Evolutionary conservation across 2,888 invertebrate species (phyloP).

Genomic region (Galerucella nymphaeae): DNA sequence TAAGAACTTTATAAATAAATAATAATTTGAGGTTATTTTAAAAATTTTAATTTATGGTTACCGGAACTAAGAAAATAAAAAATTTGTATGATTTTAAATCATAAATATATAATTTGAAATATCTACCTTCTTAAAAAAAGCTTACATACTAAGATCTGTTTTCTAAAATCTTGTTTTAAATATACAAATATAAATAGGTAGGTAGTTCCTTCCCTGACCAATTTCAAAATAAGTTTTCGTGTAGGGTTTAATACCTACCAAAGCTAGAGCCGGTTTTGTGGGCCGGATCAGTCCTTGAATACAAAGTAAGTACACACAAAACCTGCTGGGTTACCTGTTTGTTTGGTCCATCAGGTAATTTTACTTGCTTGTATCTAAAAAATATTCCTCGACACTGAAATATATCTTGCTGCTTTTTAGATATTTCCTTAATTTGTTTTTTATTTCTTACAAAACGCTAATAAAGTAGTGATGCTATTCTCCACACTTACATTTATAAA

Average conservation of each 20-base stretch:
- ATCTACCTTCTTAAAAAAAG: no score
- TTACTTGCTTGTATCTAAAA: not conserved
- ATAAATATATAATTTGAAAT: no score
- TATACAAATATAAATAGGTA: not conserved
- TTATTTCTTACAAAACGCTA: no score
- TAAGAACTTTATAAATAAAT: no score
- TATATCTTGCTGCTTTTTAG: not conserved
- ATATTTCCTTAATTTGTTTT: not conserved
- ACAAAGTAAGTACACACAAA: slow-evolving; percentile 35
- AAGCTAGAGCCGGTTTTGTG: slow-evolving; percentile 44
- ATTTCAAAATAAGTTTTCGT: not conserved
- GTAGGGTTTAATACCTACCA: slow-evolving; percentile 17
- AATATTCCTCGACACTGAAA: not conserved
- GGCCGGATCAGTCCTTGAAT: slow-evolving; percentile 42
- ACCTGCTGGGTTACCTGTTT: slow-evolving; percentile 38
- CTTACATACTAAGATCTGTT: no score
- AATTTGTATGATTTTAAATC: no score
- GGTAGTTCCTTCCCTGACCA: not conserved
- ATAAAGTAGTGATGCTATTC: not conserved
- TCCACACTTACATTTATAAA: not conserved
- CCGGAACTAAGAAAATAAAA: no score
- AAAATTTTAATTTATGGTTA: no score
- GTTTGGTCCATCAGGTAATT: slow-evolving; percentile 23
- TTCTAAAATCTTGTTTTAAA: not conserved
- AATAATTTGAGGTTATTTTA: no score